Base-by-base conservation (phyloP, 2,113 vertebrate species). In the Sus scrofa region DNA sequence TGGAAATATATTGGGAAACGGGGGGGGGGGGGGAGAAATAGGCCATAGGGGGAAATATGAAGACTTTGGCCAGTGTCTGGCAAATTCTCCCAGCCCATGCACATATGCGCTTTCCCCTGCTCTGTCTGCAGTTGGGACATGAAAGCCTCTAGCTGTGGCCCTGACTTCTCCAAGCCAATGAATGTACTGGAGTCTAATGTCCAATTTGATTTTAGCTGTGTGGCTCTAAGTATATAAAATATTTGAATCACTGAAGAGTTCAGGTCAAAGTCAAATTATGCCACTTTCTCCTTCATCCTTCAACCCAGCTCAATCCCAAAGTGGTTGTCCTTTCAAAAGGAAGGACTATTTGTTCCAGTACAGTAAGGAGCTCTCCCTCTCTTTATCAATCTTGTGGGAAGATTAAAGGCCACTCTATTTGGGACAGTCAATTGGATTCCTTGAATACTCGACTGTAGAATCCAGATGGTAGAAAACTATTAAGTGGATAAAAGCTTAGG, bases 321-420 rank as follows among this genome's bases (percentile, higher is more conserved):
- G 78, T 83, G 37, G 75, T 32, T 85, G 85, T 65, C 71, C 70
- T 94, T 82, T 86, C 74, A 77, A 87, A 94, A 93, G 52, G 89
- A 95, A 89, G 88, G 62, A 12, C 44, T 87, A 73, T 89, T 94
- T 94, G 81, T 87, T 94, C 71, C 22, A 93, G 67, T 56, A 62
- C 37, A 81, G 93, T 56, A 62, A 94, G 24, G 82, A 50, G 18
- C 52, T 95, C 87, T 74, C 50, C 24, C 44, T 89, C 88, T 86
- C 83, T 94, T 92, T 94, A 95, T 90, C 94, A 97, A 82, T 91
- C 94, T 87, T 92, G 70, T 68, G 60, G 52, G 79, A 86, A 97
- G 96, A 96, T 85, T 95, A 96, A 96, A 97, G 70, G 77, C 39
- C 70, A 93, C 78, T 96, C 60, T 85, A 94, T 91, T 92, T 93